Percentiles rank a stretch among this genome's conserved stretches.
Conservation (phyloP, 2,888 invertebrate genomes). For the Listrodromus nycthemerus region DNA sequence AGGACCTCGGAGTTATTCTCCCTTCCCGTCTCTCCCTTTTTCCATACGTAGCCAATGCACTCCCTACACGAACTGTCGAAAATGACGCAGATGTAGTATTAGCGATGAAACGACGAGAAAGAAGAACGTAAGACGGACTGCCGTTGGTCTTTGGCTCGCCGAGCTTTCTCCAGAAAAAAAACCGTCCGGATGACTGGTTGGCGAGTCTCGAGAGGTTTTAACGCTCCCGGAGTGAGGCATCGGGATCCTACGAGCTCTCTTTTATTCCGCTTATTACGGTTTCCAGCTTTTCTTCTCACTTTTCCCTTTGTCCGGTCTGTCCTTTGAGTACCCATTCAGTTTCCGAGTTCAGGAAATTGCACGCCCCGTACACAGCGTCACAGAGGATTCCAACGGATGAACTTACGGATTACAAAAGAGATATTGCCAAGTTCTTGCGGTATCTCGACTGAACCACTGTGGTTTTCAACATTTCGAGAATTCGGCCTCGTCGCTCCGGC, state of each 20-base stretch:
- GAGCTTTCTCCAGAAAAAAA: constrained; percentile 16
- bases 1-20: constrained; percentile 59
- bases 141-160: background rate
- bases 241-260: background rate
- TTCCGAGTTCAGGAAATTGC: constrained; percentile 6
- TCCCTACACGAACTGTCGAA: constrained; percentile 11
- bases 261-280: constrained; percentile 18
- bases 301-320: constrained; percentile 20
- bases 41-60: constrained; percentile 8
- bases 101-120: constrained; percentile 3
- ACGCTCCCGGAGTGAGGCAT: background rate
- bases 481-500: background rate
- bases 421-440: constrained; percentile 40
- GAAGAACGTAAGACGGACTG: constrained; percentile 2
- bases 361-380: background rate
- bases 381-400: constrained; percentile 10
- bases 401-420: constrained; percentile 18
- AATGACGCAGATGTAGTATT: constrained; percentile 5
- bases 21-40: constrained; percentile 35
- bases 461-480: background rate
- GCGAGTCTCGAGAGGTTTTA: constrained; percentile 18
- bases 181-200: background rate
- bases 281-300: constrained; percentile 17
- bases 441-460: background rate
- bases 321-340: constrained; percentile 22